phyloP scores from a whole-genome alignment of 2,113 vertebrate species.

The Perca flavescens region DNA sequence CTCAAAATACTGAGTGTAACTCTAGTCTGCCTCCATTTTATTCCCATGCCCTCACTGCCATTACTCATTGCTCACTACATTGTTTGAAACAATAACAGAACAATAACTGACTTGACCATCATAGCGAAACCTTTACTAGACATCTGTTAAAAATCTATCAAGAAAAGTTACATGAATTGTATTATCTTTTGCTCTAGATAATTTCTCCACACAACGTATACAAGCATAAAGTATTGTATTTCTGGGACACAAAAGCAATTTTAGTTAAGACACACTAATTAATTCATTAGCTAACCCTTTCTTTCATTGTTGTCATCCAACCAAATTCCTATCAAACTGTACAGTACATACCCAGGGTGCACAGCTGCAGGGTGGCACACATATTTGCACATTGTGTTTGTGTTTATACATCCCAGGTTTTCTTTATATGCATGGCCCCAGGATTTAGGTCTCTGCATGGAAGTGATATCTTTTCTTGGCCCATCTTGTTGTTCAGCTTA shows the following conservation, averaged over 20 bases:
- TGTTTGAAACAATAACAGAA: conserved; percentile 13
- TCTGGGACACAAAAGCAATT: no score
- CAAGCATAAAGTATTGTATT: no score
- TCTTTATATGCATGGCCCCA: conserved; percentile 35
- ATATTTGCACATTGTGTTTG: conserved; percentile 38
- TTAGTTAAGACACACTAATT: no score
- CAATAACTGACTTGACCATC: neutral
- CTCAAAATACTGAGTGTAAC: conserved; percentile 17
- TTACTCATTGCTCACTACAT: conserved; percentile 12
- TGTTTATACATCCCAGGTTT: conserved; percentile 40
- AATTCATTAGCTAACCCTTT: neutral
- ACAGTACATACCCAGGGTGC: neutral
- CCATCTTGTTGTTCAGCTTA: conserved; percentile 25
- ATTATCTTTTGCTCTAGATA: no score
- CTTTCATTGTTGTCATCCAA: neutral
- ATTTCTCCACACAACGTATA: no score
- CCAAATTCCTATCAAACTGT: conserved; percentile 3
- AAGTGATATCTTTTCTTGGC: conserved; percentile 5
- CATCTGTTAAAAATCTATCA: neutral
- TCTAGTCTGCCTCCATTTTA: conserved; percentile 3
- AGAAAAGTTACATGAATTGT: no score
- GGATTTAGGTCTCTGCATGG: conserved; percentile 34
- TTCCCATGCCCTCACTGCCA: neutral
- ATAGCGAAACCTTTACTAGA: neutral
- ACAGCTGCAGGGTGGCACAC: conserved; percentile 11